Percentiles rank a stretch among this genome's conserved stretches.
phyloP scores from a whole-genome alignment of 2,113 vertebrate species.

The Nothoprocta perdicaria region DNA sequence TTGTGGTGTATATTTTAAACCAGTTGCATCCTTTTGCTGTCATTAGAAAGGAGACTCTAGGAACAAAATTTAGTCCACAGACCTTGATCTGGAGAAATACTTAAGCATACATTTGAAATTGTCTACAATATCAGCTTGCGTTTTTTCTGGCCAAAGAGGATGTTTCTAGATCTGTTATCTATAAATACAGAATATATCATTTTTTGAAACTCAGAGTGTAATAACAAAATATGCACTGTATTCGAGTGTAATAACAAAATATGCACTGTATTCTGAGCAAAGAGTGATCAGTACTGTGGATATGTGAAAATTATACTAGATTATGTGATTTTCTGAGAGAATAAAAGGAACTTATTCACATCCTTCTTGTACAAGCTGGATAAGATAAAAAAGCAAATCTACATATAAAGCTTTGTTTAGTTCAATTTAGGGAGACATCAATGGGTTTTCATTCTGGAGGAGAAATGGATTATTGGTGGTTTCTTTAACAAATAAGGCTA shows the following conservation, averaged over 20 bases:
- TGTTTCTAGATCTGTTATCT: background rate
- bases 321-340: background rate
- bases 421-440: background rate
- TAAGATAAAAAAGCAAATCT: background rate
- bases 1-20: fast-evolving
- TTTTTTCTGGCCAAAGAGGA: background rate
- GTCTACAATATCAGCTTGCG: background rate
- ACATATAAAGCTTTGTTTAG: background rate
- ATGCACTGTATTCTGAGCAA: background rate
- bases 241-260: too few relatives aligned
- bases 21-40: background rate
- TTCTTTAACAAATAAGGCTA: background rate
- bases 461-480: background rate
- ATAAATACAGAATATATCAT: background rate
- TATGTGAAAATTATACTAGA: background rate
- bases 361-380: background rate
- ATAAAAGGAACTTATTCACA: background rate
- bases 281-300: background rate
- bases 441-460: background rate
- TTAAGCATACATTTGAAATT: background rate
- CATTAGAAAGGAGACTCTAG: background rate
- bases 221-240: background rate
- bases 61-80: background rate
- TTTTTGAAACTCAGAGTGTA: background rate
- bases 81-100: background rate